Conservation (phyloP, 1,140 invertebrate genomes). For the Micrasema longulum region DNA sequence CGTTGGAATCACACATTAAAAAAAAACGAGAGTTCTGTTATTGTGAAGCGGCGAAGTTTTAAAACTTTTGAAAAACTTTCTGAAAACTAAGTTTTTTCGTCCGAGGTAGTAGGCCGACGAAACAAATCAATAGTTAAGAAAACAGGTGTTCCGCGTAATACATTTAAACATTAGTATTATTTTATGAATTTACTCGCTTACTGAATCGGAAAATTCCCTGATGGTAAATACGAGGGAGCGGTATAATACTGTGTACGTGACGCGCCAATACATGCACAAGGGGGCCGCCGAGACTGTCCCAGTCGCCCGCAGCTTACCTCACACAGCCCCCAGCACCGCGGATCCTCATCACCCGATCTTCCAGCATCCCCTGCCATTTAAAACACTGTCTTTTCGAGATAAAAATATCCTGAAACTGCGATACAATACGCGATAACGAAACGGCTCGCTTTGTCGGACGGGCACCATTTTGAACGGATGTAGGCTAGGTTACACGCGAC, state of each 20-base stretch:
- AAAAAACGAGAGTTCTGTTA: no score
- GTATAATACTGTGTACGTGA: not conserved
- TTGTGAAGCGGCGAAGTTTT: no score
- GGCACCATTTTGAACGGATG: constrained; percentile 74
- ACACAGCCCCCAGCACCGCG: not conserved
- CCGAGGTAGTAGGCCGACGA: no score
- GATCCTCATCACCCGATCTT: constrained; percentile 18
- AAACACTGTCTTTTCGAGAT: constrained; percentile 19
- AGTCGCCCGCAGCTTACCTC: not conserved
- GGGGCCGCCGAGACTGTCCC: not conserved
- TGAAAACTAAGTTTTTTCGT: no score
- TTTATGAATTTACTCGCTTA: not conserved
- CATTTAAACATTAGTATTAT: no score
- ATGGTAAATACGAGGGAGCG: not conserved
- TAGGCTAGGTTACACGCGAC: constrained; percentile 65
- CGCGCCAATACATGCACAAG: constrained; percentile 1
- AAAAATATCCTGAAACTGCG: not conserved
- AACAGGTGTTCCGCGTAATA: no score
- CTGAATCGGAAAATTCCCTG: constrained; percentile 8
- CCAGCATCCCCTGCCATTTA: not conserved
- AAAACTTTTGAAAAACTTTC: no score
- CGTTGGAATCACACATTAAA: no score
- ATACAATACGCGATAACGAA: constrained; percentile 28
- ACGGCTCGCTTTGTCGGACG: constrained; percentile 55
- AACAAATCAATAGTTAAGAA: no score